Percentiles rank a stretch among this genome's conserved stretches.
Conservation (phyloP, 2,888 invertebrate species). For the Chloroclystis v-ata region DNA sequence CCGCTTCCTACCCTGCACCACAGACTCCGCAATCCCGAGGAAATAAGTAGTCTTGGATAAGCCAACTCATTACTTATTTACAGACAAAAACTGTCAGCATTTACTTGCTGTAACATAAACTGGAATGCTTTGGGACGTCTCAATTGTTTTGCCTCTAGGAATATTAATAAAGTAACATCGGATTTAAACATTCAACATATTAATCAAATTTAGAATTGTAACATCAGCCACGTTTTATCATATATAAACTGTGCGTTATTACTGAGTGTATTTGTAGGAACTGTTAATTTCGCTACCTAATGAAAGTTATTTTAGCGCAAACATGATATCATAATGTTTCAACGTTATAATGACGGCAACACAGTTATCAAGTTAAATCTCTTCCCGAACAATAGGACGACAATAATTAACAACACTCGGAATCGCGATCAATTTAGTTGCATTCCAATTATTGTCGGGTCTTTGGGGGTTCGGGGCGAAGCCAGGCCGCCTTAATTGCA, state of each 20-base stretch:
- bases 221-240: too few species aligned
- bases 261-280: too few species aligned
- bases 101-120: conserved; percentile 6
- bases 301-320: too few species aligned
- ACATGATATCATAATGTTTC: too few species aligned
- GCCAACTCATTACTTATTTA: conserved; percentile 27
- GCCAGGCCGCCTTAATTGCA: conserved; percentile 33
- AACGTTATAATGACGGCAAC: conserved; percentile 11
- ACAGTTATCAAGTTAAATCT: conserved; percentile 22
- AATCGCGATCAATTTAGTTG: conserved; percentile 38
- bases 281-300: too few species aligned
- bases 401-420: conserved; percentile 39
- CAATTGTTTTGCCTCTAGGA: background rate
- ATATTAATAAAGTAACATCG: too few species aligned
- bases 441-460: conserved; percentile 37
- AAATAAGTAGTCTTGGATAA: conserved; percentile 28
- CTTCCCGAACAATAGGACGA: conserved; percentile 29
- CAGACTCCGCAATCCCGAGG: conserved; percentile 19
- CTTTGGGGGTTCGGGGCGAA: conserved; percentile 28
- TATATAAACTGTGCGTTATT: too few species aligned
- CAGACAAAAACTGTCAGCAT: conserved; percentile 18
- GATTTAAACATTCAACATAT: too few species aligned
- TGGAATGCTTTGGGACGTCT: conserved; percentile 5
- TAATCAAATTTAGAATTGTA: too few species aligned
- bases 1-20: conserved; percentile 22